Conservation (phyloP, 2,113 vertebrate genomes). For the Melospiza georgiana region DNA sequence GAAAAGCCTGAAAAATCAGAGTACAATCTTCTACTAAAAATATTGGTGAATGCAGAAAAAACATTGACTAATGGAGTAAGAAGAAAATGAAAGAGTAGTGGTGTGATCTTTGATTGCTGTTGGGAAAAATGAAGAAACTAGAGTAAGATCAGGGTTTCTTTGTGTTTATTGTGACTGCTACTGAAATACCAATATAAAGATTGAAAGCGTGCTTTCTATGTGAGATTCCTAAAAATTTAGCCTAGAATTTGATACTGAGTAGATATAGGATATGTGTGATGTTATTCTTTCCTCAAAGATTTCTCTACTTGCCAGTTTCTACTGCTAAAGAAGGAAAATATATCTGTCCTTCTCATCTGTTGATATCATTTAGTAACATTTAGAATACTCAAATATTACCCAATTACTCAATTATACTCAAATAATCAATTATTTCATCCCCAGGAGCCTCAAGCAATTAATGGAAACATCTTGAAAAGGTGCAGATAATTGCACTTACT, state of each 20-base stretch:
- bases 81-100: neutral
- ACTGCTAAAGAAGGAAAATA: neutral
- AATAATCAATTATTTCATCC: neutral
- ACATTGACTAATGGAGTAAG: neutral
- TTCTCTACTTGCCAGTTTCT: neutral
- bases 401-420: too few species aligned
- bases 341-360: neutral
- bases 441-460: neutral
- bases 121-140: neutral
- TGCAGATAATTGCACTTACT: neutral
- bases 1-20: constrained; percentile 1
- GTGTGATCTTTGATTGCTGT: neutral
- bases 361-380: neutral
- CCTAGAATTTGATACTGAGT: neutral
- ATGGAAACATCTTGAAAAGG: neutral
- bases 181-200: neutral
- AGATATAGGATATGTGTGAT: neutral
- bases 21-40: neutral
- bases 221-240: neutral
- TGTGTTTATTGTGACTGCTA: neutral
- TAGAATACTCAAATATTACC: neutral
- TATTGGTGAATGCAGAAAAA: neutral
- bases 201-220: neutral
- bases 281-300: neutral
- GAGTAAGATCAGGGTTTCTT: neutral